Percentiles rank a stretch among this genome's conserved stretches.
Evolutionary conservation across 1,140 invertebrate species (phyloP).

Genomic region (Drosophila biarmipes): DNA sequence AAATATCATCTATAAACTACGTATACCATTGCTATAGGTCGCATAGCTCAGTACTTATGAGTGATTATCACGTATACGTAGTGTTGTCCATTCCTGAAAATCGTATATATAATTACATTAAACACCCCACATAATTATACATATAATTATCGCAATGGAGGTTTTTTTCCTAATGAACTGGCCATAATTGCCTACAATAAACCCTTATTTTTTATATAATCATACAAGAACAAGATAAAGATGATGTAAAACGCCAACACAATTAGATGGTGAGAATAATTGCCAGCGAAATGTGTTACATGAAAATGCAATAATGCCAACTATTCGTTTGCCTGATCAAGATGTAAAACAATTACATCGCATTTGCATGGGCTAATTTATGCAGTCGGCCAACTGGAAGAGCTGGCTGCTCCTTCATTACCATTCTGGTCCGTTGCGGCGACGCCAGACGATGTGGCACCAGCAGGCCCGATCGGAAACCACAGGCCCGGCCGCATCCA

Average conservation of each 20-base stretch:
- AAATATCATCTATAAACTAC: too few species aligned
- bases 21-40: too few species aligned
- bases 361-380: conserved; percentile 13
- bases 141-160: not conserved
- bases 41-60: not conserved
- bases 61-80: not conserved
- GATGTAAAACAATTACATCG: conserved; percentile 13
- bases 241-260: not conserved
- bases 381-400: not conserved
- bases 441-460: conserved; percentile 60
- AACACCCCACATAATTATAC: not conserved
- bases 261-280: not conserved
- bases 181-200: not conserved
- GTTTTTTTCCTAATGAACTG: not conserved
- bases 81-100: not conserved
- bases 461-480: conserved; percentile 5
- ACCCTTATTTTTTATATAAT: not conserved
- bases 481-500: conserved; percentile 6
- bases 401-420: not conserved
- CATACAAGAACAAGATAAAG: not conserved
- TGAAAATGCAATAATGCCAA: not conserved
- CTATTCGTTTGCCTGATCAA: conserved; percentile 6
- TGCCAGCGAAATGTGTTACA: not conserved
- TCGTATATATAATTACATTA: not conserved
- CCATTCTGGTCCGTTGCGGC: conserved; percentile 1